phyloP scores from a whole-genome alignment of 2,888 invertebrate genomes.

The Napeogenes inachia region DNA sequence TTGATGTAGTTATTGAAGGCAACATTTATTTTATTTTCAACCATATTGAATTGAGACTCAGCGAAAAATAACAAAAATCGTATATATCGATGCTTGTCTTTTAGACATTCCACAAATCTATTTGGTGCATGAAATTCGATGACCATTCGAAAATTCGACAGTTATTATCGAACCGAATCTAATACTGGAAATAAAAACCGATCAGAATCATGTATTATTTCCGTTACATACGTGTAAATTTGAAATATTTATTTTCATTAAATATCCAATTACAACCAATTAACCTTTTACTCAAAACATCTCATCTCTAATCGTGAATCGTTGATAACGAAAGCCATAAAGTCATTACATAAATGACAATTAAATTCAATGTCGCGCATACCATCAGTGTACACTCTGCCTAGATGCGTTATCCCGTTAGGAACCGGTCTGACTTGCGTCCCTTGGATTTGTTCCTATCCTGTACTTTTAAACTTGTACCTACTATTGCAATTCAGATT shows the following conservation, averaged over 20 bases:
- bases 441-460: constrained; percentile 37
- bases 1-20: not conserved
- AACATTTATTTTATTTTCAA: no score
- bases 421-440: constrained; percentile 56
- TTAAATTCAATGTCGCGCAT: constrained; percentile 5
- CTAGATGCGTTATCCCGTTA: constrained; percentile 51
- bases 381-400: constrained; percentile 28
- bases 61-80: no score
- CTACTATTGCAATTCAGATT: constrained; percentile 5
- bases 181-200: constrained; percentile 26
- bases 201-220: constrained; percentile 19
- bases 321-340: constrained; percentile 22
- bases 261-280: not conserved
- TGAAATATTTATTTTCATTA: constrained; percentile 11
- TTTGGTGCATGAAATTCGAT: constrained; percentile 30
- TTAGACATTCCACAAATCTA: constrained; percentile 16
- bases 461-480: not conserved
- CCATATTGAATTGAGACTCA: no score
- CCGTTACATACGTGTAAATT: constrained; percentile 18
- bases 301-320: not conserved
- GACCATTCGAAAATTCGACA: constrained; percentile 24
- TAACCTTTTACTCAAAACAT: not conserved
- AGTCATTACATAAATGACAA: constrained; percentile 14
- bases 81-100: constrained; percentile 16
- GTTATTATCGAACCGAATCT: constrained; percentile 25